Conservation (phyloP, 2,888 invertebrate genomes). For the Molanna angustata region DNA sequence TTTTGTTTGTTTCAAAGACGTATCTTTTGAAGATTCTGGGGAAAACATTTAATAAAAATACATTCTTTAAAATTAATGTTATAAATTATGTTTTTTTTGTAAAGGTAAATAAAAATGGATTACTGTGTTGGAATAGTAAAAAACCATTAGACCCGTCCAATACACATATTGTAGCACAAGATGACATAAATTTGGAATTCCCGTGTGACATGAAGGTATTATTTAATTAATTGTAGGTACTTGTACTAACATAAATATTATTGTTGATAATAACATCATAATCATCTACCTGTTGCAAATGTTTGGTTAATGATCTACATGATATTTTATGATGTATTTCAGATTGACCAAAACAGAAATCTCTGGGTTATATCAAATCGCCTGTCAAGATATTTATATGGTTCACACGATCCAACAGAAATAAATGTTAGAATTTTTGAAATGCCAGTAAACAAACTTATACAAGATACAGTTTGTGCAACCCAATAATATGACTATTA, state of each 20-base stretch:
- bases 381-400: conserved; percentile 21
- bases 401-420: conserved; percentile 12
- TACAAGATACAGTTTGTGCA: conserved; percentile 9
- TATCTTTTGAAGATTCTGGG: too few species aligned
- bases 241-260: too few species aligned
- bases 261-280: too few species aligned
- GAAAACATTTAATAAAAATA: too few species aligned
- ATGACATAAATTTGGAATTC: conserved; percentile 67
- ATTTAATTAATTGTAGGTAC: too few species aligned
- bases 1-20: too few species aligned
- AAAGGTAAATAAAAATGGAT: conserved; percentile 68
- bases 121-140: conserved; percentile 77
- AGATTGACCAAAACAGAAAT: conserved; percentile 18
- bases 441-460: conserved; percentile 12
- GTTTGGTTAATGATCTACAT: too few species aligned
- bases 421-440: conserved; percentile 20
- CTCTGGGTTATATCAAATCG: conserved; percentile 24
- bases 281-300: too few species aligned
- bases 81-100: too few species aligned
- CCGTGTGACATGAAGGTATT: conserved; percentile 73
- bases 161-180: conserved; percentile 64
- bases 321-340: conserved; percentile 11
- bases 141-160: conserved; percentile 63
- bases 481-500: too few species aligned
- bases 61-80: too few species aligned